Evolutionary conservation across 2,888 invertebrate species (phyloP).

Genomic region (Fragum sueziense): DNA sequence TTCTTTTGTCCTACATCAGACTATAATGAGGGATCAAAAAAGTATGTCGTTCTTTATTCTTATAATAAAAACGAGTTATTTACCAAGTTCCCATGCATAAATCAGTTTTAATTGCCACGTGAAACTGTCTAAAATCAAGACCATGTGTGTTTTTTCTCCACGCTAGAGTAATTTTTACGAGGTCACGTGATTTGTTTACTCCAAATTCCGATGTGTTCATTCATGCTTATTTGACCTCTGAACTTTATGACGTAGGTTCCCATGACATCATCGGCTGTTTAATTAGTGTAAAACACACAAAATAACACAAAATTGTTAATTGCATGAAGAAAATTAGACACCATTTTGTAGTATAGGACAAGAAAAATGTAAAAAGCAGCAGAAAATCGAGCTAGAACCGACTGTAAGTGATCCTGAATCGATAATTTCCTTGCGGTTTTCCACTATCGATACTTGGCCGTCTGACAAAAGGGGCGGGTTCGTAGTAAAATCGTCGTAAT

Average conservation of each 20-base stretch:
- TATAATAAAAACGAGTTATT: too few relatives aligned
- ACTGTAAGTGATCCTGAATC: not conserved
- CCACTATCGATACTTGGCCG: constrained; percentile 11
- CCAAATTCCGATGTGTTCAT: constrained; percentile 47
- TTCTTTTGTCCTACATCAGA: too few relatives aligned
- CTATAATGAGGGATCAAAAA: too few relatives aligned
- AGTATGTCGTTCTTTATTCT: too few relatives aligned
- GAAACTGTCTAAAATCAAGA: not conserved
- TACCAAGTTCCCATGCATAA: not conserved
- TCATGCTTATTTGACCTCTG: constrained; percentile 45
- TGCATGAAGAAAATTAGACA: too few relatives aligned
- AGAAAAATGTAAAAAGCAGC: not conserved
- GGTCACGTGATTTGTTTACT: constrained; percentile 52
- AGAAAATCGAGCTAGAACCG: not conserved
- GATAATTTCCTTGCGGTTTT: not conserved
- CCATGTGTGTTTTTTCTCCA: constrained; percentile 19
- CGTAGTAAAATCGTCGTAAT: constrained; percentile 13
- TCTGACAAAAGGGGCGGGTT: constrained; percentile 26
- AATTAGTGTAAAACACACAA: not conserved
- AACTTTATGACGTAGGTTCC: constrained; percentile 53
- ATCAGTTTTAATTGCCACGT: not conserved
- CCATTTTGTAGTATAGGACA: not conserved
- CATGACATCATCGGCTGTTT: constrained; percentile 42
- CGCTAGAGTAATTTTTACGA: constrained; percentile 40
- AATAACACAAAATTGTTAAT: too few relatives aligned